Evolutionary conservation across 1,140 invertebrate genomes (phyloP), one percentile per base, ranked within the genome.

Genomic region (Agrilus planipennis): DNA sequence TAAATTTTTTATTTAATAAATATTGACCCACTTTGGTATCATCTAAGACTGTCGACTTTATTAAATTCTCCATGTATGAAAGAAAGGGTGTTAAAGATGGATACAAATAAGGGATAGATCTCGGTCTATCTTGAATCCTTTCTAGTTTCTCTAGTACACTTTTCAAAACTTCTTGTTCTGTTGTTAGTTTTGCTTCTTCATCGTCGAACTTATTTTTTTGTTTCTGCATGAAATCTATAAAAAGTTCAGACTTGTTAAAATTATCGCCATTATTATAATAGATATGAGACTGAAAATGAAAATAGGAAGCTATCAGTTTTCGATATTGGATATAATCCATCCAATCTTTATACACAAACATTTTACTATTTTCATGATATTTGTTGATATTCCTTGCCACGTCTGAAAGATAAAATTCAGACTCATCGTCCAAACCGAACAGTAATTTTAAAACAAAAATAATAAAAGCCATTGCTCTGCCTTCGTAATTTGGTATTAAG

Each of bases 291-390:
- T 70, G 71, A 47, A 67, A 69, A 53, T 76, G 74, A 39, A 64
- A 52, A 21, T 64, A 58, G 0, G 57, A 45, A 2, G 80, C 44
- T 25, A 76, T 54, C 2, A 55, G 44, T 36, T 69, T 68, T 4
- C 79, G 65, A 51, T 74, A 70, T 44, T 73, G 69, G 2, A 79
- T 69, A 48, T 69, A 76, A 25, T 67, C 47, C 44, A 76, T 67
- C 78, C 78, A 81, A 18, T 77, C 68, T 9, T 61, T 55, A 50
- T 73, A 73, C 36, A 69, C 70, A 50, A 81, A 81, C 12, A 79
- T 62, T 29, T 61, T 61, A 2, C 52, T 32, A 16, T 56, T 50
- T 25, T n/a, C 6, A 32, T 18, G 36, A 21, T 45, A 47, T 43
- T 55, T 67, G 55, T 77, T 69, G 9, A 74, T 63, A 39, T 60